Conservation (phyloP, 1,140 invertebrate genomes). For the Aphelinus atriplicis region DNA sequence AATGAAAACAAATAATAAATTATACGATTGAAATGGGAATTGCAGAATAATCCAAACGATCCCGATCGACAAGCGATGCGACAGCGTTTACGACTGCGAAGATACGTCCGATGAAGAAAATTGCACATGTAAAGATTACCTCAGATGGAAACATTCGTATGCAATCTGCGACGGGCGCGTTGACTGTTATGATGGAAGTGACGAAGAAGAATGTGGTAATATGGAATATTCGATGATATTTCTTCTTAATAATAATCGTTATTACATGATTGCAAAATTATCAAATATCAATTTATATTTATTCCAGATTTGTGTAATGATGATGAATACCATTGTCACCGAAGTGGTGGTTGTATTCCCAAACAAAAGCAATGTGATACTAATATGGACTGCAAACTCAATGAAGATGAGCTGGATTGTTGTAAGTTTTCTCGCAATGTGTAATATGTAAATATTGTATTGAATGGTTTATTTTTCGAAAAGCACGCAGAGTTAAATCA, state of each 20-base stretch:
- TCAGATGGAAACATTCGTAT: slow-evolving; percentile 65
- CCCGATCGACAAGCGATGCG: slow-evolving; percentile 70
- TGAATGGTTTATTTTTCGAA: slow-evolving; percentile 3
- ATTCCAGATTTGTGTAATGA: slow-evolving; percentile 68
- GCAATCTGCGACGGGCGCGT: slow-evolving; percentile 81
- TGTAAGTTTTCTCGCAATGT: slow-evolving; percentile 64
- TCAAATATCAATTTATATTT: slow-evolving; percentile 23
- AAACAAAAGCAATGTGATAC: slow-evolving; percentile 71
- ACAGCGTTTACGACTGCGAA: slow-evolving; percentile 79
- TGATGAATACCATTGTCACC: slow-evolving; percentile 69
- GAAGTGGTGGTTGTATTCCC: slow-evolving; percentile 70
- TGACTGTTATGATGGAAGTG: slow-evolving; percentile 79
- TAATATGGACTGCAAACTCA: slow-evolving; percentile 70
- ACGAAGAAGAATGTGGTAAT: slow-evolving; percentile 78
- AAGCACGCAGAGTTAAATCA: background rate
- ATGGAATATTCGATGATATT: background rate
- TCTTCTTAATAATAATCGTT: no score
- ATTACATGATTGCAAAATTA: background rate
- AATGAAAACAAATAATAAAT: no score
- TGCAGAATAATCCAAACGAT: slow-evolving; percentile 74
- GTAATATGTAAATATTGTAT: slow-evolving; percentile 24
- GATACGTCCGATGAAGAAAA: slow-evolving; percentile 82
- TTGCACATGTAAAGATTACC: slow-evolving; percentile 79
- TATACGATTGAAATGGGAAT: no score
- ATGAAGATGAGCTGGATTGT: slow-evolving; percentile 80